Base-by-base conservation (phyloP, 2,113 vertebrate genomes). In the Semicossyphus pulcher region DNA sequence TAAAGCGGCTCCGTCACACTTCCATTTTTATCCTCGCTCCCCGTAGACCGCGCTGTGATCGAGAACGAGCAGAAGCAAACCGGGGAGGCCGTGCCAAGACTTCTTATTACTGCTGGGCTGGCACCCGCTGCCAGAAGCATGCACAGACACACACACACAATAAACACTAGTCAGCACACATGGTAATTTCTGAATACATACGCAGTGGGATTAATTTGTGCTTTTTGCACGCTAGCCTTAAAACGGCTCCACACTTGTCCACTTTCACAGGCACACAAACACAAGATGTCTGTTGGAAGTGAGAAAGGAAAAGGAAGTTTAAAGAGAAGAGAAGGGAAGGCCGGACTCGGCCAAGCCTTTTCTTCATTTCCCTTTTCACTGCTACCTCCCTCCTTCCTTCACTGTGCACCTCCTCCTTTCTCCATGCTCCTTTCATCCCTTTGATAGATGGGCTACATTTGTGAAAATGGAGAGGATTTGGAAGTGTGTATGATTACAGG, bases 381-480 rank as follows among this genome's bases (percentile, higher is more conserved):
- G 34, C 67, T 78, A 62, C 39, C 73, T 78, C 66, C 39, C 73
- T 82, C 58, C 75, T 72, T 76, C 73, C 75, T 76, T 86, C 31
- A 69, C 54, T 31, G 49, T 37, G 49, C 36, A 66, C 72, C 78
- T 64, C 81, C 83, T 83, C 76, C 56, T 88, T 81, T 76, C 49
- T 66, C 21, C 57, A 31, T 41, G 32, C 31, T 74, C 32, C 72
- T 89, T 90, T 89, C 60, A 88, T 84, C 78, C 80, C 79, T 88
- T 83, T 91, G 78, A 90, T 89, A 81, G 85, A 89, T 70, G 71
- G 80, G 64, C 86, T 80, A 70, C 80, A 84, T 89, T 89, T 87
- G 80, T 82, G 62, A 71, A 89, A 86, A 88, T 80, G 61, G 78
- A 88, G 76, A 88, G 88, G 80, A 90, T 89, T 89, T 92, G 91